Evolutionary conservation across 2,888 invertebrate genomes (phyloP), one percentile per base, ranked within the genome.

Genomic region (Cantharis rufa): DNA sequence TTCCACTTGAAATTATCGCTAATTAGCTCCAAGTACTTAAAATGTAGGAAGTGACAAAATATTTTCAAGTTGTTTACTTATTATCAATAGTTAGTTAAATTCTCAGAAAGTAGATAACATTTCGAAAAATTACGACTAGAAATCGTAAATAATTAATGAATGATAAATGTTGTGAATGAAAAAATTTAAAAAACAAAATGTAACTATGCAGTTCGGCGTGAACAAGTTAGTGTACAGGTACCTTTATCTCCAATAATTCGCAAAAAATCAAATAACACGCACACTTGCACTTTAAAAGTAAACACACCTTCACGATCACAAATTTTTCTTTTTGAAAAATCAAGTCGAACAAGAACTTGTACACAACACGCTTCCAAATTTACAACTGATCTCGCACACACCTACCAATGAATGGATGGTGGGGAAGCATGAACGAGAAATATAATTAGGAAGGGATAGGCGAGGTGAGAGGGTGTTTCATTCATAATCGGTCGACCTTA

Each of bases 381-480:
- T 86, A 86, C 86, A 86, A 86, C 86, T 86, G 84, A 84, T 48
- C 48, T 48, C n/a, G 85, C 86, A 84, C 86, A 85, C 85, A 85
- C 85, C 84, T 84, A 83, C 82, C 76, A 78, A 70, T 69, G 72
- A 75, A 82, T 81, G 81, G 83, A 81, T 84, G 83, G 82, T 80
- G 82, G 79, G 83, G 82, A 80, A 82, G 79, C 81, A 85, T 86
- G 86, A 86, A 86, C 85, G 87, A 82, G 83, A 84, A 84, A 21
- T 81, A 79, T 78, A 79, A 79, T 75, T 71, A 73, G 77, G 81
- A 78, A 80, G 83, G 79, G 81, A 80, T 81, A 84, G 82, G 82
- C 87, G 84, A 82, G 86, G 86, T 84, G 86, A 88, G 89, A 89
- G 89, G 89, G 88, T 88, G 89, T 89, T 88, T 88, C 88, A 88